Evolutionary conservation across 2,113 vertebrate species (phyloP).

Genomic region (Loxodonta africana): DNA sequence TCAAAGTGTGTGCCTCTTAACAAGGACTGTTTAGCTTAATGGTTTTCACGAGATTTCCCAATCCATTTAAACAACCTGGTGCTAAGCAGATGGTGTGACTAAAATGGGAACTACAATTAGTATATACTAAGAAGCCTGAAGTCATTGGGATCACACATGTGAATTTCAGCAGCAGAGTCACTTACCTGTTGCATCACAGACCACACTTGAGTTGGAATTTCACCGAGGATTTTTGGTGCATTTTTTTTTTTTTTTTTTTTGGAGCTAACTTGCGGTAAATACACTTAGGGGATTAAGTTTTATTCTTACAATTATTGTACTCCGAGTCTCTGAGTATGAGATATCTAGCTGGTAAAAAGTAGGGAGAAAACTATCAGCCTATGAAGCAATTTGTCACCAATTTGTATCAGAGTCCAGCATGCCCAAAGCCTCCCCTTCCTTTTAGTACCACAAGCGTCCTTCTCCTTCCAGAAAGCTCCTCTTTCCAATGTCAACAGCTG

Average conservation of each 20-base stretch:
- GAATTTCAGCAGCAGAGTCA: neutral
- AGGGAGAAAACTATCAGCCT: neutral
- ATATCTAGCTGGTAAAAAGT: neutral
- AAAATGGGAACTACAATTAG: neutral
- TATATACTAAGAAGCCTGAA: neutral
- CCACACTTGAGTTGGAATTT: neutral
- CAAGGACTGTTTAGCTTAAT: slow-evolving; percentile 23
- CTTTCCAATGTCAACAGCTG: slow-evolving; percentile 9
- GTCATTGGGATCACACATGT: too few species aligned
- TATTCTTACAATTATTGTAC: neutral
- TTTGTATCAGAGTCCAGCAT: neutral
- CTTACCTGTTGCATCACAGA: neutral
- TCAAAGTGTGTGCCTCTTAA: neutral
- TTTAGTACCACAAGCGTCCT: neutral
- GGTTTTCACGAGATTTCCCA: neutral
- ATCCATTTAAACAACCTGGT: neutral
- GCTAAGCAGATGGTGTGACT: neutral
- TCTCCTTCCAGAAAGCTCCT: slow-evolving; percentile 39
- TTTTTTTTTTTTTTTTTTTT: neutral
- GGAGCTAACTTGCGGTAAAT: neutral
- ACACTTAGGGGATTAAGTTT: neutral
- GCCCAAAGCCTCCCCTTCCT: neutral
- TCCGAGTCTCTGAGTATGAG: neutral
- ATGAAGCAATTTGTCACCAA: neutral
- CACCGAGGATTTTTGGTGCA: neutral